Evolutionary conservation across 2,113 vertebrate species (phyloP).

Genomic region (Tinamus guttatus): DNA sequence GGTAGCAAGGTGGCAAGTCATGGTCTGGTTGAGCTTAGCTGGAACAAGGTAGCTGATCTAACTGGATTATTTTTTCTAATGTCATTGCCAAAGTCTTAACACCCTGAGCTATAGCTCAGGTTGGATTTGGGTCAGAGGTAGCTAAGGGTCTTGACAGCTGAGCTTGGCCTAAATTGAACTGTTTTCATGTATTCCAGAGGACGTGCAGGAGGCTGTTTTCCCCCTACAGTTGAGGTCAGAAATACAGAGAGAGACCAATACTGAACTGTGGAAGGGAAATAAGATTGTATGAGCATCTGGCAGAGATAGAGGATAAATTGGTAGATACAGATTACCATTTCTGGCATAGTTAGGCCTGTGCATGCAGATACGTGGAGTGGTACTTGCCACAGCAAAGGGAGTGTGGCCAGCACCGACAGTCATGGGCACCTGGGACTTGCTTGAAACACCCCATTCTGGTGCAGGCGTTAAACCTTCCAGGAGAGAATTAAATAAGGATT

Average conservation of each 20-base stretch:
- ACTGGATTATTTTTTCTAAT: background rate
- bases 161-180: background rate
- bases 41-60: background rate
- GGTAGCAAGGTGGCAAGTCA: background rate
- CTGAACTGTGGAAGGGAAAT: background rate
- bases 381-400: background rate
- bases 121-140: background rate
- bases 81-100: background rate
- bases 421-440: background rate
- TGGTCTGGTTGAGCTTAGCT: background rate
- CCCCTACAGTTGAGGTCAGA: background rate
- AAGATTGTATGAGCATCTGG: background rate
- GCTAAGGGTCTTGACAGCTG: background rate
- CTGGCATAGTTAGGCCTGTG: background rate
- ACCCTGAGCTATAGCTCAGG: background rate
- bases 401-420: fast-evolving
- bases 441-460: background rate
- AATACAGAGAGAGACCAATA: background rate
- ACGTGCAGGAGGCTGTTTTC: background rate
- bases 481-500: background rate
- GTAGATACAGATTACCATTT: background rate
- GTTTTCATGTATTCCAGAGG: background rate
- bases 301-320: background rate
- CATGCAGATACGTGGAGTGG: background rate
- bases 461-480: background rate